Percentiles rank a stretch among this genome's conserved stretches.
These are phyloP conservation scores for Notiomystis cincta DNA, from an alignment of 2,113 vertebrate species.

Conservation along the genomic window DNA sequence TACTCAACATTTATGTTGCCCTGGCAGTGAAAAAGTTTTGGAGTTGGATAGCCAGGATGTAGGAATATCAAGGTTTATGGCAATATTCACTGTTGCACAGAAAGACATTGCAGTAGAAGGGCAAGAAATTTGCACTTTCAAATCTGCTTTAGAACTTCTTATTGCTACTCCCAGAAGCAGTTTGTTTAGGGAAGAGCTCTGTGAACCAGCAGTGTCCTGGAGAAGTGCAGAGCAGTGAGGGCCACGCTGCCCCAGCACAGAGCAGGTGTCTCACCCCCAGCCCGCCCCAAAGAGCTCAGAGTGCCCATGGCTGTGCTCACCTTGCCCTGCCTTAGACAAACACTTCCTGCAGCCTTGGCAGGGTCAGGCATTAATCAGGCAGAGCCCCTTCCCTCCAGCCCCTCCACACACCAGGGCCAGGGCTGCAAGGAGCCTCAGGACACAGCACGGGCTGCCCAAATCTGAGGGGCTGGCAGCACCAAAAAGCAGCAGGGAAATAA, in stretches of 20 bases:
- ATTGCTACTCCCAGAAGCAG: rapidly evolving
- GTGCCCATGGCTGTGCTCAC: too few relatives aligned
- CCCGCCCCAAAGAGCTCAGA: too few relatives aligned
- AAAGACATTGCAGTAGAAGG: background rate
- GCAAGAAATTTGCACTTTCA: background rate
- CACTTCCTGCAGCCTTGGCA: background rate
- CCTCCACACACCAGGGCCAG: too few relatives aligned
- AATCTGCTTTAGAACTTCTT: background rate
- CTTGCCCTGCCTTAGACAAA: background rate
- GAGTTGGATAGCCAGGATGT: background rate
- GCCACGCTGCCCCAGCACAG: rapidly evolving
- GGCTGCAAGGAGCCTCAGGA: background rate
- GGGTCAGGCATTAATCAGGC: background rate
- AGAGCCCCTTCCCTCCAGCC: too few relatives aligned
- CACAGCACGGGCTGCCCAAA: rapidly evolving
- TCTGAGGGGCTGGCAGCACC: background rate
- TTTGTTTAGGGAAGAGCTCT: background rate
- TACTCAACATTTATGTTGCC: background rate
- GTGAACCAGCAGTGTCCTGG: background rate
- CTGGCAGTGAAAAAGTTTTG: background rate
- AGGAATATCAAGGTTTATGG: background rate
- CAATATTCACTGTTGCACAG: background rate
- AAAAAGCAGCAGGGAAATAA: background rate
- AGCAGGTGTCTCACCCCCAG: background rate
- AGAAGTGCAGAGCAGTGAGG: rapidly evolving